Evolutionary conservation across 2,888 invertebrate species (phyloP), one percentile per base, ranked within the genome.

Genomic region (Alcis repandata): DNA sequence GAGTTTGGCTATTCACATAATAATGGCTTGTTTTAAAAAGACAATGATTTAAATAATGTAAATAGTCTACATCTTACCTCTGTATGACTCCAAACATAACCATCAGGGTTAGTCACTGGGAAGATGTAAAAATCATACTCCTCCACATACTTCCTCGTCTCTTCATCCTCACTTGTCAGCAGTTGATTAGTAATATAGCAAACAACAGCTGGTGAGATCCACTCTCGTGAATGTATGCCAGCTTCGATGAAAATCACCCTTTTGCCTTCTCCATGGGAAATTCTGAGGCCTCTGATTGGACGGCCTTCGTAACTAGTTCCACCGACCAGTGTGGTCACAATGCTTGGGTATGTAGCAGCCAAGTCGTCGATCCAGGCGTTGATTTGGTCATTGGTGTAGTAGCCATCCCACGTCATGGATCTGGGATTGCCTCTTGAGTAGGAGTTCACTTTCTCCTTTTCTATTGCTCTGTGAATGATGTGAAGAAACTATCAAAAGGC

Each of bases 121-220:
- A 97, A 94, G 43, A 97, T 93, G 76, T 96, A 95, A 96, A 96
- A 97, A 78, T 97, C 96, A 69, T 95, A 95, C 67, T 93, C 94
- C 61, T 95, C 94, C 0, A 96, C 95, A 58, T 96, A 84, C 3
- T 89, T 83, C 15, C 93, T 88, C 0, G 95, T 88, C 38, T 87
- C 86, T 0, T 89, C 72, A 71, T 96, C 92, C 0, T 82, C 77
- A 54, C 95, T 95, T 0, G 94, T 95, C 9, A 97, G 81, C 19
- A 97, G 82, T 81, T 96, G 93, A 76, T 96, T 95, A 15, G 96
- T 94, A 33, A 97, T 93, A 87, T 94, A 96, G 0, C 95, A 94
- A 0, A 95, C 94, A 2, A 95, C 94, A 0, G 96, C 95, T 2
- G 96, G 94, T 0, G 95, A 91, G 41, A 96, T 95, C 96, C 96